A percentile compares a stretch with the other conserved stretches of the same genome.
Conservation (phyloP, 2,113 vertebrate genomes). For the Lophotis ruficrista region DNA sequence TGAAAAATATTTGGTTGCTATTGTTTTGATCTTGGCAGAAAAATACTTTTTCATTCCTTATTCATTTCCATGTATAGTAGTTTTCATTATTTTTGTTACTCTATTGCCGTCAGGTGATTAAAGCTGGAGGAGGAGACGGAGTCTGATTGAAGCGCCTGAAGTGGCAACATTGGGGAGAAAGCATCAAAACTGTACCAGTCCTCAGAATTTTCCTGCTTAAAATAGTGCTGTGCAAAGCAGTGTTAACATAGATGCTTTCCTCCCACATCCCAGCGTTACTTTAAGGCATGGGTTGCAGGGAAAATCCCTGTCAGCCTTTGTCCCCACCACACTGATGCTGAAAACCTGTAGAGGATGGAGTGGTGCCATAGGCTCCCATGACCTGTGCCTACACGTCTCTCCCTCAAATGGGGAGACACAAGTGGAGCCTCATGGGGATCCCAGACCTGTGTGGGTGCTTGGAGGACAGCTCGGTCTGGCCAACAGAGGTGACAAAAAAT, state of each 20-base stretch:
- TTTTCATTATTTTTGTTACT: conserved; percentile 33
- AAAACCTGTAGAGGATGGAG: neutral
- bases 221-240: neutral
- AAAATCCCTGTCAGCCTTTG: neutral
- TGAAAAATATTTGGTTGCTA: conserved; percentile 8
- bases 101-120: neutral
- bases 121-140: neutral
- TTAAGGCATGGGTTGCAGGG: neutral
- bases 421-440: neutral
- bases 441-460: neutral
- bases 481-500: neutral
- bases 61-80: conserved; percentile 19
- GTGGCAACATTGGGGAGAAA: neutral
- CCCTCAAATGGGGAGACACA: neutral
- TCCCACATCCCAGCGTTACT: neutral
- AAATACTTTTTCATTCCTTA: neutral
- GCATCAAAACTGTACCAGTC: neutral
- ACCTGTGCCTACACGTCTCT: rapidly evolving
- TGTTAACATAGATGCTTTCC: neutral
- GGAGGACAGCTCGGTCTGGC: neutral
- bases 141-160: neutral
- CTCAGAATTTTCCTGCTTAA: conserved; percentile 2
- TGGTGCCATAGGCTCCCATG: rapidly evolving
- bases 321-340: neutral
- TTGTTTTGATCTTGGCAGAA: conserved; percentile 19